These are phyloP conservation scores for Bactericera cockerelli DNA, from an alignment of 1,140 invertebrate species.

Conservation along the genomic window DNA sequence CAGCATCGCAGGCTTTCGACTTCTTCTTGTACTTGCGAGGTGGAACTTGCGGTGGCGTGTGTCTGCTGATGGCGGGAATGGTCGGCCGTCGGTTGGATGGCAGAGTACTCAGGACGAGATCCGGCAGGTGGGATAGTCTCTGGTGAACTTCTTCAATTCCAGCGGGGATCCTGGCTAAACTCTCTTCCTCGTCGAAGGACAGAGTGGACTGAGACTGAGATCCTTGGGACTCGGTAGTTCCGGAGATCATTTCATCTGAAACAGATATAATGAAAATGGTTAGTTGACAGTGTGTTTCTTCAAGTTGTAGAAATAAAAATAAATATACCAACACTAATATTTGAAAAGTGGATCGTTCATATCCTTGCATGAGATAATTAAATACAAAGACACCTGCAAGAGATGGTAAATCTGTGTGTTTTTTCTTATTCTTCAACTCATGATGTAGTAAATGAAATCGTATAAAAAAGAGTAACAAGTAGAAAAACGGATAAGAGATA, in stretches of 20 bases:
- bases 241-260: not conserved
- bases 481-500: no score
- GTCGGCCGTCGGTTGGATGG: not conserved
- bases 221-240: not conserved
- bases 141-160: not conserved
- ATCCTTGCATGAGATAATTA: no score
- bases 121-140: not conserved
- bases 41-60: not conserved
- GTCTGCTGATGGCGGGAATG: not conserved
- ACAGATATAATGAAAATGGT: no score
- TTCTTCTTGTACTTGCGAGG: constrained; percentile 1
- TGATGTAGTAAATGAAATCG: no score
- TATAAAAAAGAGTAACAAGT: no score
- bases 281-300: no score
- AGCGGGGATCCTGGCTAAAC: not conserved
- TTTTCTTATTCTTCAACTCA: no score
- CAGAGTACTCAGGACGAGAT: not conserved
- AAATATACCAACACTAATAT: no score
- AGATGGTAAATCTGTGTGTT: no score
- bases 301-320: no score
- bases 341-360: no score
- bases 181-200: not conserved
- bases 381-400: no score
- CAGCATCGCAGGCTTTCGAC: not conserved
- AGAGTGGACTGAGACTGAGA: not conserved